phyloP scores from a whole-genome alignment of 2,888 invertebrate species.

The Scaptomyza cyrtandrae region DNA sequence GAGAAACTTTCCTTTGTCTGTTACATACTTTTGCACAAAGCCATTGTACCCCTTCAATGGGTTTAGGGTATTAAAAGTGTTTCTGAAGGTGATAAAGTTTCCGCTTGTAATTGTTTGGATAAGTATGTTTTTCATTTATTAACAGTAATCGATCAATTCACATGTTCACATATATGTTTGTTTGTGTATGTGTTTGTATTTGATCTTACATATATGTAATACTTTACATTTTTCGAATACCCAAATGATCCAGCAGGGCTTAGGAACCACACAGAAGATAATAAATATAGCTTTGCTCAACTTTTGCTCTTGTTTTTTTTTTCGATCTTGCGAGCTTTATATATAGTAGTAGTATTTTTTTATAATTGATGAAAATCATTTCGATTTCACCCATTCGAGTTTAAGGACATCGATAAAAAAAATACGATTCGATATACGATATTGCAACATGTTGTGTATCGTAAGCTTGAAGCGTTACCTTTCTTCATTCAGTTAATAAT shows the following conservation, averaged over 20 bases:
- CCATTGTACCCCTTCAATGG: too few species aligned
- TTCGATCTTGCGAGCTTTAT: neutral
- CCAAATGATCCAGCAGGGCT: constrained; percentile 4
- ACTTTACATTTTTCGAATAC: constrained; percentile 8
- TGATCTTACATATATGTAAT: constrained; percentile 1
- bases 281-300: neutral
- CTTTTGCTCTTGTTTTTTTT: neutral
- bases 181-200: neutral
- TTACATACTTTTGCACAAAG: too few species aligned
- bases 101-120: neutral
- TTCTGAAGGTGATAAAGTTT: neutral
- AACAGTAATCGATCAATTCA: constrained; percentile 20
- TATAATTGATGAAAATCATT: constrained; percentile 3
- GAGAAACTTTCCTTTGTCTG: too few species aligned
- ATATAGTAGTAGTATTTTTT: neutral
- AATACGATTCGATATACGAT: neutral
- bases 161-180: neutral
- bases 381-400: neutral
- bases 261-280: constrained; percentile 10
- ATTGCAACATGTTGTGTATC: neutral
- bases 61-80: too few species aligned
- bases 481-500: too few species aligned
- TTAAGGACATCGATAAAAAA: neutral
- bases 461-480: too few species aligned
- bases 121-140: constrained; percentile 15